Conservation (phyloP, 2,113 vertebrate genomes). For the Rostratula benghalensis region DNA sequence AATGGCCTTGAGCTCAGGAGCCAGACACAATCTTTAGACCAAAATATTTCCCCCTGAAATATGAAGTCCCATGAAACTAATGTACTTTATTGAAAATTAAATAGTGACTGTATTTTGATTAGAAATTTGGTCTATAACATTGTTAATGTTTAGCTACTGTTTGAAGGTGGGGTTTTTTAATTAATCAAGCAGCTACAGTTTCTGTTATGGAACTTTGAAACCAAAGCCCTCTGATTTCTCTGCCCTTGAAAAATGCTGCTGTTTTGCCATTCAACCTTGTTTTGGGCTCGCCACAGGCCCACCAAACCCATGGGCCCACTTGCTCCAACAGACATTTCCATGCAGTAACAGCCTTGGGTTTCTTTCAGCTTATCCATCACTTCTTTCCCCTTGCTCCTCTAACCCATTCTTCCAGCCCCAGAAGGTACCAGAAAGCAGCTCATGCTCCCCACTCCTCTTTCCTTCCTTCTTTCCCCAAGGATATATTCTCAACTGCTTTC, state of each 20-base stretch:
- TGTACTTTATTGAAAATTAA: not conserved
- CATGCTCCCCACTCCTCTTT: not conserved
- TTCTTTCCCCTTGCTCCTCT: not conserved
- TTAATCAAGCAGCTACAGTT: not conserved
- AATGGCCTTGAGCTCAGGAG: not conserved
- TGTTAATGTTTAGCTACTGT: not conserved
- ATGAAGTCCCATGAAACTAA: not conserved
- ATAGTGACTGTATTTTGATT: not conserved
- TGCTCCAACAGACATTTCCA: rapidly evolving
- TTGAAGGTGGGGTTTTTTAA: not conserved
- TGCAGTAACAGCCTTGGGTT: not conserved
- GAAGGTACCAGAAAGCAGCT: not conserved
- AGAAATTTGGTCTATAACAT: not conserved
- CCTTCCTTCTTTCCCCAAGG: not conserved
- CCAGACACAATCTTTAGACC: not conserved
- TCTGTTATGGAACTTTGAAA: not conserved
- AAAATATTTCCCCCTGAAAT: not conserved
- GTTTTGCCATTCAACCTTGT: not conserved
- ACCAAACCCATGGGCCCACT: not conserved
- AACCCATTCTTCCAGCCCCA: not conserved
- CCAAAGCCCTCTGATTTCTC: not conserved
- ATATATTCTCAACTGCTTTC: not conserved
- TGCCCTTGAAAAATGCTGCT: not conserved
- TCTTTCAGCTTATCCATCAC: not conserved
- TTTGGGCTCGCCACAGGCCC: not conserved